phyloP scores from a whole-genome alignment of 2,888 invertebrate species.

The Trachelus stipa region DNA sequence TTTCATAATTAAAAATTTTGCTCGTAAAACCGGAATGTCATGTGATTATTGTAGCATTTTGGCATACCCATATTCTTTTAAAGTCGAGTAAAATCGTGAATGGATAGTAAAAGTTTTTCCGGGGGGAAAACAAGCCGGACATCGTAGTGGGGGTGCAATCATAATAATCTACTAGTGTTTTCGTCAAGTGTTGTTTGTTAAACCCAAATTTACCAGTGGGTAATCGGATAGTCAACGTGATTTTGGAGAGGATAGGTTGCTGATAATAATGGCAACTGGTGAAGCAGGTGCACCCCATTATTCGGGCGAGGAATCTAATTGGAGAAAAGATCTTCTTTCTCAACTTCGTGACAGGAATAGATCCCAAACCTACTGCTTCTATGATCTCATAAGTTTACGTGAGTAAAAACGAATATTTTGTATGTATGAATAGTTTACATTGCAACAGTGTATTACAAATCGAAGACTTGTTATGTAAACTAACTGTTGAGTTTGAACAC shows the following conservation, averaged over 20 bases:
- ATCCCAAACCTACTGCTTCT: conserved; percentile 80
- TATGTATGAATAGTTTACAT: conserved; percentile 25
- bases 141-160: conserved; percentile 24
- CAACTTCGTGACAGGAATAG: conserved; percentile 81
- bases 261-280: conserved; percentile 50
- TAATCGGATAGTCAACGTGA: conserved; percentile 12
- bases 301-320: conserved; percentile 67
- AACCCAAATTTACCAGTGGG: conserved; percentile 30
- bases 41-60: conserved; percentile 35
- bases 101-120: neutral
- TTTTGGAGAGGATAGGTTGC: neutral
- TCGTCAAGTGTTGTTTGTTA: conserved; percentile 28
- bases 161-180: conserved; percentile 21
- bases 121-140: neutral
- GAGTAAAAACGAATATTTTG: conserved; percentile 66
- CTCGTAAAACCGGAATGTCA: conserved; percentile 39
- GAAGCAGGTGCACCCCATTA: conserved; percentile 44
- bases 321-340: conserved; percentile 79
- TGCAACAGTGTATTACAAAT: conserved; percentile 27
- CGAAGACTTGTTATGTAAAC: neutral
- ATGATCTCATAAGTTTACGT: conserved; percentile 86
- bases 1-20: conserved; percentile 48
- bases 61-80: neutral
- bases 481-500: neutral
- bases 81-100: neutral